Evolutionary conservation across 2,888 invertebrate species (phyloP).

Genomic region (Reticulitermes lucifugus): DNA sequence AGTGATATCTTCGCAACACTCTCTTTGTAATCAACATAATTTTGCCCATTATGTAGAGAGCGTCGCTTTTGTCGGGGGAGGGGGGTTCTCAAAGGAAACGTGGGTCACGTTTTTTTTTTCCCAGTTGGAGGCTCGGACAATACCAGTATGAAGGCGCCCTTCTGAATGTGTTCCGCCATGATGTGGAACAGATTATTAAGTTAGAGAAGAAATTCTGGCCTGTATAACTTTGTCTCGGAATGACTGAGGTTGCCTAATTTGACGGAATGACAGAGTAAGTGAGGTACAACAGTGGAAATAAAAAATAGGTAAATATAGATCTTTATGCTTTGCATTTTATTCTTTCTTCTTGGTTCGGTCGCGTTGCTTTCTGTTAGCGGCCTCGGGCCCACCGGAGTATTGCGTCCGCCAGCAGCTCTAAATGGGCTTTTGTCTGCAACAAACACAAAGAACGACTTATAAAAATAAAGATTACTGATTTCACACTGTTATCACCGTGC

Average conservation of each 20-base stretch:
- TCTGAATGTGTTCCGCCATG: neutral
- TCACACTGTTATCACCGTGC: too few species aligned
- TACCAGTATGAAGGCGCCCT: neutral
- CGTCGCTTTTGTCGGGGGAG: neutral
- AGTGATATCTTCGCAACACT: neutral
- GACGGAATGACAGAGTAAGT: slow-evolving; percentile 41
- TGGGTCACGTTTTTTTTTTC: neutral
- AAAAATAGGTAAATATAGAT: slow-evolving; percentile 51
- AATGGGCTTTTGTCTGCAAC: slow-evolving; percentile 93
- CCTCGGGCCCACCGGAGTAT: slow-evolving; percentile 94
- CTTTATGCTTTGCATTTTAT: slow-evolving; percentile 39
- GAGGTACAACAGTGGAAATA: slow-evolving; percentile 53
- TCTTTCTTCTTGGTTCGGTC: slow-evolving; percentile 27
- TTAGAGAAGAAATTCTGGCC: slow-evolving; percentile 6
- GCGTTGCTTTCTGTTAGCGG: slow-evolving; percentile 72
- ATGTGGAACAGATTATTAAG: neutral
- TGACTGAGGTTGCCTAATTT: slow-evolving; percentile 37
- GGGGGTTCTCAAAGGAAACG: neutral
- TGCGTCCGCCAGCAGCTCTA: slow-evolving; percentile 95
- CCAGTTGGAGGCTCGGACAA: neutral
- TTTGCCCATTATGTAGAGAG: slow-evolving; percentile 2
- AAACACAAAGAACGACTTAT: slow-evolving; percentile 53
- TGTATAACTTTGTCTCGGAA: neutral
- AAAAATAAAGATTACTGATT: too few species aligned
- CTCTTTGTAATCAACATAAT: neutral